phyloP scores from a whole-genome alignment of 2,113 vertebrate genomes.

The Alligator sinensis region DNA sequence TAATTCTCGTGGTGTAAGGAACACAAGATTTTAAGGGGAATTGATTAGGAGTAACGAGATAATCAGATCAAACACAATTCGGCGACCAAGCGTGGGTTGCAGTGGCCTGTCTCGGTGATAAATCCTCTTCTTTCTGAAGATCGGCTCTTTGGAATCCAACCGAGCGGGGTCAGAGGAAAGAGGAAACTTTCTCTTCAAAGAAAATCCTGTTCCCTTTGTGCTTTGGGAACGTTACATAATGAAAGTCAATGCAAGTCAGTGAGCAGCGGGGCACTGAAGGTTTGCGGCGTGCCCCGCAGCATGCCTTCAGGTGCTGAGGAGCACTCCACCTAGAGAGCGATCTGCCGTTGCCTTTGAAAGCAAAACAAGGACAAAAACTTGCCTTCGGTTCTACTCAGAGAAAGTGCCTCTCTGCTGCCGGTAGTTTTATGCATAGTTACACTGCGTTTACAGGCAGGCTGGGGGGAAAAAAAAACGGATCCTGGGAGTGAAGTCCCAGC shows the following conservation, averaged over 20 bases:
- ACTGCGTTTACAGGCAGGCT: fast-evolving
- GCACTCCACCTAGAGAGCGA: neutral
- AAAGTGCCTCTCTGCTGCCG: neutral
- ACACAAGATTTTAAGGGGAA: neutral
- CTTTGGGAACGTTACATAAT: neutral
- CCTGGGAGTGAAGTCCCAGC: neutral
- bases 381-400: neutral
- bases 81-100: fast-evolving
- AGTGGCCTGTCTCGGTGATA: neutral
- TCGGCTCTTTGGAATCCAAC: neutral
- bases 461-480: neutral
- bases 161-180: neutral
- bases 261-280: neutral
- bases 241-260: neutral
- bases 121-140: neutral
- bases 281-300: neutral
- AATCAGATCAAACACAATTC: neutral
- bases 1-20: neutral
- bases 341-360: neutral
- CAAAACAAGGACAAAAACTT: neutral
- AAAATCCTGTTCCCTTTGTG: neutral
- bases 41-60: neutral
- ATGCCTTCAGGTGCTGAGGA: neutral
- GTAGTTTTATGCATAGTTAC: neutral
- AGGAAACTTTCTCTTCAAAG: neutral